Evolutionary conservation across 1,140 invertebrate species (phyloP).

Genomic region (Drosophila rhopaloa): DNA sequence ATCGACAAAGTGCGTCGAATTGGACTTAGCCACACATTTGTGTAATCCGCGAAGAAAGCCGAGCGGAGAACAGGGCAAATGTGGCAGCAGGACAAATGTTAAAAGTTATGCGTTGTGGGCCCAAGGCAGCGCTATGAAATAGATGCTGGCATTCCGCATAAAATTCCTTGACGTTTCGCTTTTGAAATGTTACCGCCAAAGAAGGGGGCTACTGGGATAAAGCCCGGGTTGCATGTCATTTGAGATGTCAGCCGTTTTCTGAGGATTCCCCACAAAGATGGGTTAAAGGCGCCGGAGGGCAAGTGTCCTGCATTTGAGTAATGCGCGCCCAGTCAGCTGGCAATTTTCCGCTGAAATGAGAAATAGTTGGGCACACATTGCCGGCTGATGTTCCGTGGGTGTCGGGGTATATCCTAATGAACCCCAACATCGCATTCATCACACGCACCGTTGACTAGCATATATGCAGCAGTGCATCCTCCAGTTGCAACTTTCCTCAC

Average conservation of each 20-base stretch:
- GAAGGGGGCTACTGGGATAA: slow-evolving; percentile 11
- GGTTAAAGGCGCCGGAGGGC: slow-evolving; percentile 23
- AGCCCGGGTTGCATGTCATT: slow-evolving; percentile 60
- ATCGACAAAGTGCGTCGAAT: slow-evolving; percentile 19
- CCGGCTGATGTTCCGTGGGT: slow-evolving; percentile 5
- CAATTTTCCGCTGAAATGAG: slow-evolving; percentile 71
- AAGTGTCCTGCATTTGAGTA: slow-evolving; percentile 64
- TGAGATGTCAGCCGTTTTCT: slow-evolving; percentile 49
- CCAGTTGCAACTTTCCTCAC: slow-evolving; percentile 4
- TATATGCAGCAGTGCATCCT: slow-evolving; percentile 3
- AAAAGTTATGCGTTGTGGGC: slow-evolving; percentile 32
- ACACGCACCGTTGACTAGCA: slow-evolving; percentile 25
- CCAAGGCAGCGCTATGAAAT: slow-evolving; percentile 35
- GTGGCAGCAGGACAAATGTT: slow-evolving; percentile 53
- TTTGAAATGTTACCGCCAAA: slow-evolving; percentile 66
- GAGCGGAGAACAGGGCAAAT: slow-evolving; percentile 8
- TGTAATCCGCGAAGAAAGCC: slow-evolving; percentile 22
- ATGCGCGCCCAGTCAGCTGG: slow-evolving; percentile 62
- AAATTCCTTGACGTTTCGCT: slow-evolving; percentile 61
- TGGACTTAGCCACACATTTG: slow-evolving; percentile 9
- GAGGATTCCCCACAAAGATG: slow-evolving; percentile 46
- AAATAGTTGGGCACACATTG: slow-evolving; percentile 57
- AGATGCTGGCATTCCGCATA: slow-evolving; percentile 52
- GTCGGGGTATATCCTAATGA: slow-evolving; percentile 22
- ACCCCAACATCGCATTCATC: slow-evolving; percentile 28